phyloP scores from a whole-genome alignment of 2,113 vertebrate genomes.

The Gavialis gangeticus region DNA sequence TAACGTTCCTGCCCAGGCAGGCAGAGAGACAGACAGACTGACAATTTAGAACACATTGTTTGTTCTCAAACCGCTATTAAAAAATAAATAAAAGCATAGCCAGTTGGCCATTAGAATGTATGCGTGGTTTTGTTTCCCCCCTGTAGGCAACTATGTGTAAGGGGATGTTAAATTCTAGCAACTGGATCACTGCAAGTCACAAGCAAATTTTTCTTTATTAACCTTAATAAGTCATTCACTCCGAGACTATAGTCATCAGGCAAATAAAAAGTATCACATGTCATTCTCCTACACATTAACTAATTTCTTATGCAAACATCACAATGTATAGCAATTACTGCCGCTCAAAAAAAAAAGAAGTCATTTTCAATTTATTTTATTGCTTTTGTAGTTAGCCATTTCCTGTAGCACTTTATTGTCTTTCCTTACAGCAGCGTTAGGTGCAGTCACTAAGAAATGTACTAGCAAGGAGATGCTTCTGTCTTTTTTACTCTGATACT shows the following conservation, averaged over 20 bases:
- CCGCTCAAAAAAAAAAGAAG: slow-evolving; percentile 80
- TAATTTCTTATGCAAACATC: slow-evolving; percentile 87
- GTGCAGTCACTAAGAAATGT: slow-evolving; percentile 57
- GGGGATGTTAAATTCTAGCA: slow-evolving; percentile 83
- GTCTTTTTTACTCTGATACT: slow-evolving; percentile 16
- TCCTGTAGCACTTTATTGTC: slow-evolving; percentile 75
- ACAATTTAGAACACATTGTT: slow-evolving; percentile 84
- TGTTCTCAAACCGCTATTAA: slow-evolving; percentile 80
- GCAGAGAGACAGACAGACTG: slow-evolving; percentile 85
- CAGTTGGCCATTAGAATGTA: slow-evolving; percentile 81
- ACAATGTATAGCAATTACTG: slow-evolving; percentile 85
- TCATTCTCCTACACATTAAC: slow-evolving; percentile 84
- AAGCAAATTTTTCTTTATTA: slow-evolving; percentile 86
- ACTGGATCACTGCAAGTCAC: slow-evolving; percentile 84
- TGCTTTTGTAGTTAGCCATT: slow-evolving; percentile 80
- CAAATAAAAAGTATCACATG: slow-evolving; percentile 84
- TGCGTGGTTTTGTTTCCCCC: slow-evolving; percentile 78
- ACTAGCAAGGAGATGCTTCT: slow-evolving; percentile 51
- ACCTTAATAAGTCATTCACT: slow-evolving; percentile 87
- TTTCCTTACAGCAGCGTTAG: slow-evolving; percentile 65
- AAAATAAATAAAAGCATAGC: slow-evolving; percentile 81
- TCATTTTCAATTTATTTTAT: slow-evolving; percentile 85
- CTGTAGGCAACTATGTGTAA: slow-evolving; percentile 82
- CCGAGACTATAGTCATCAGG: slow-evolving; percentile 82
- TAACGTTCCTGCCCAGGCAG: slow-evolving; percentile 82